Evolutionary conservation across 2,888 invertebrate species (phyloP), one percentile per base, ranked within the genome.

Genomic region (Drosophila mettleri): DNA sequence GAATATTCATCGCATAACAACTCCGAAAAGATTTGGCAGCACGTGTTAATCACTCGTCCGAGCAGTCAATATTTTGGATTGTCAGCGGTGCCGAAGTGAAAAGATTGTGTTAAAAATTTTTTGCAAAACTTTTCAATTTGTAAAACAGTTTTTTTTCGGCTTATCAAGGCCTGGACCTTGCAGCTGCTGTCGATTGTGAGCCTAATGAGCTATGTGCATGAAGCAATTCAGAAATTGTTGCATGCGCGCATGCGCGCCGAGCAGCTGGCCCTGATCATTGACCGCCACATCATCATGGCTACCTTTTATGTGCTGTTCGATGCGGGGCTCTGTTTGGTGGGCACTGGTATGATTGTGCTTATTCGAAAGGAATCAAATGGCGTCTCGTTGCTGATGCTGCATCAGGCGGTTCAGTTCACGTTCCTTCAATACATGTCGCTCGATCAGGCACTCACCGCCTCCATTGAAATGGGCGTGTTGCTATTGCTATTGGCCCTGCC

Each of bases 381-480:
- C 12, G 12, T 65, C 2, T 4, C 5, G 0, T 20, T 78, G 33
- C 7, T 84, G 45, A 20, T 77, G 20, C n/a, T 61, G 24, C 71
- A 60, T 3, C 74, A 61, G n/a, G 48, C 53, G 0, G 4, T 67
- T 8, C 53, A 59, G 3, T 51, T 46, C 0, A 9, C 70, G 7
- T 38, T 45, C 20, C 57, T n/a, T 18, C 22, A 45, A 46, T 3
- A 45, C 59, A n/a, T n/a, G 48, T 16, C 57, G 18, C 24, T 41
- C 24, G 51, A 58, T 6, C 43, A 66, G 16, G 18, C 59, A 5
- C 24, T 80, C 18, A 12, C 36, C 8, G 60, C 68, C 51, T 27
- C 43, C 24, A 29, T 74, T 10, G 64, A 72, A 39, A 18, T 65
- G 46, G 78, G 81, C 22, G 48, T 49, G 6, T 51, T 81, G 18